A percentile compares a stretch with the other conserved stretches of the same genome.
phyloP scores from a whole-genome alignment of 2,888 invertebrate species.

The Mantis religiosa region DNA sequence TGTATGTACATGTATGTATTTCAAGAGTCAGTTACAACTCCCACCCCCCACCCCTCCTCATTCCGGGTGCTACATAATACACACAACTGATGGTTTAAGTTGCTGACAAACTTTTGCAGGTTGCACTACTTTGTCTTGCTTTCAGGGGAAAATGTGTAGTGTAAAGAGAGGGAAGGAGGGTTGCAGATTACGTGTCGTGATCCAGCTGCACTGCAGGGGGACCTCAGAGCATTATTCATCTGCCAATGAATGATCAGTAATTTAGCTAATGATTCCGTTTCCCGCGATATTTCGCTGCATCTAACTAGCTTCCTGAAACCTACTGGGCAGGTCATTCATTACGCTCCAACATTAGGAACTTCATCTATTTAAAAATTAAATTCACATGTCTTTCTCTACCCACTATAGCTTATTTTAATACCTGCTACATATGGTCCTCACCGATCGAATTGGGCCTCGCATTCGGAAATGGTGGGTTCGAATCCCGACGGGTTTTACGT shows the following conservation, averaged over 20 bases:
- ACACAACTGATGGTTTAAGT: neutral
- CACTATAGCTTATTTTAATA: too few relatives aligned
- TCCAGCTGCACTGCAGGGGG: neutral
- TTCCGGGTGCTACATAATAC: neutral
- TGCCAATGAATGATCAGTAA: neutral
- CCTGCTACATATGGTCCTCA: too few relatives aligned
- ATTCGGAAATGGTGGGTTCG: too few relatives aligned
- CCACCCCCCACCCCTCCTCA: neutral
- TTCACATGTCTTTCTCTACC: too few relatives aligned
- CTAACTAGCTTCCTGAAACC: too few relatives aligned
- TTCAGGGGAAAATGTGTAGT: neutral
- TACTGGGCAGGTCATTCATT: too few relatives aligned
- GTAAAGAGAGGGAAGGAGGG: neutral
- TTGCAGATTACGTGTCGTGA: neutral
- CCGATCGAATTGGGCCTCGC: too few relatives aligned
- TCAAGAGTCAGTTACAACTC: neutral
- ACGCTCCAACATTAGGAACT: too few relatives aligned
- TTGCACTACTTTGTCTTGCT: neutral
- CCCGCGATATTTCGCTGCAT: too few relatives aligned
- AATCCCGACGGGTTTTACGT: too few relatives aligned
- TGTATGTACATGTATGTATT: neutral
- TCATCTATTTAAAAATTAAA: too few relatives aligned
- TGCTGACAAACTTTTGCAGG: neutral
- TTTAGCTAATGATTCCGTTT: neutral
- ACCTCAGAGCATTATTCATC: neutral